Base-by-base conservation (phyloP, 1,140 invertebrate species). In the Arctopsyche grandis region DNA sequence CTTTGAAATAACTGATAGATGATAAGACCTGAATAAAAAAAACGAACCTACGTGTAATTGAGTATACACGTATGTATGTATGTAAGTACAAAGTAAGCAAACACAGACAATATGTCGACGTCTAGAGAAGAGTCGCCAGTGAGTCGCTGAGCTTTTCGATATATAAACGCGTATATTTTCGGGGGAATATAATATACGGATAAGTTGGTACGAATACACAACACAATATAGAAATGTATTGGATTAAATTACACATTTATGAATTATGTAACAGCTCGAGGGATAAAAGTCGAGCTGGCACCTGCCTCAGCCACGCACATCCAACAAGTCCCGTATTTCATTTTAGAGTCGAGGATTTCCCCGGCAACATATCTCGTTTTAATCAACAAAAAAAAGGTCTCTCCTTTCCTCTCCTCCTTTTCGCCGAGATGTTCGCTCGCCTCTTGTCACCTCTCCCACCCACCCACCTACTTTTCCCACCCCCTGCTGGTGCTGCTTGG, bases 311-410 rank as follows among this genome's bases (percentile, higher is more conserved):
- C 48, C 48, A 52, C 16, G 10, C 48, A 52, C 16, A 52, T 52
- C 48, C 48, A 52, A 52, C 48, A 52, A 52, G 48, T 52, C 48
- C 48, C 48, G 48, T 52, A 52, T 52, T 52, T 52, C 48, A 52
- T 52, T 52, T 52, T 52, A 16, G 48, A 52, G 12, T 52, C 48
- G 48, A 52, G 48, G 48, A 52, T 52, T 52, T 52, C 16, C 48
- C 48, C 10, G 16, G 60, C 26, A 70, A 70, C 69, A 70, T 43
- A 43, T 44, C 24, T 16, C 69, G 26, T 70, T 70, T 70, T 70
- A 70, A 70, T 70, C 69, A 70, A 70, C 24, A 70, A 70, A 44
- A 70, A 70, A 70, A 70, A 26, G 69, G 9, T 70, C 12, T 26
- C 26, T 70, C 26, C 69, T 38, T n/a, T 26, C 69, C 12, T 52